These are phyloP conservation scores for Bradysia coprophila DNA, from an alignment of 1,140 invertebrate species.

Conservation along the genomic window DNA sequence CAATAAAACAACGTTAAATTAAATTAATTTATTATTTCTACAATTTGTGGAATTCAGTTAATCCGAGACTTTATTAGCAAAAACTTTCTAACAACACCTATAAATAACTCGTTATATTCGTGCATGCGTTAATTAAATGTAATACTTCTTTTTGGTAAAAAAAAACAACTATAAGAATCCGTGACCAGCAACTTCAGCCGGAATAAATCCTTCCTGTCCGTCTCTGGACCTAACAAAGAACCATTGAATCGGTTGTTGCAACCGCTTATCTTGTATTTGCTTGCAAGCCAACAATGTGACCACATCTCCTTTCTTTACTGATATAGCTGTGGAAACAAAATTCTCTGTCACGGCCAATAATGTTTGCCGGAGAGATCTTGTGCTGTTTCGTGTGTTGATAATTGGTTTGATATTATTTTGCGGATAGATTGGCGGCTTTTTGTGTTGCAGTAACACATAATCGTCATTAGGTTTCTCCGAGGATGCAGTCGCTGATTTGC, in stretches of 20 bases:
- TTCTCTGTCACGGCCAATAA: conserved; percentile 45
- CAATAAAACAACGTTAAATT: no score
- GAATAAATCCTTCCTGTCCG: conserved; percentile 54
- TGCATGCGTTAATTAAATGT: no score
- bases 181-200: conserved; percentile 51
- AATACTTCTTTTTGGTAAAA: no score
- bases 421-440: background rate
- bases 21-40: no score
- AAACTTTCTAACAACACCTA: no score
- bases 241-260: conserved; percentile 35
- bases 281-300: conserved; percentile 39
- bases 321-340: conserved; percentile 38
- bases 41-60: no score
- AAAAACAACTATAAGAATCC: conserved; percentile 37
- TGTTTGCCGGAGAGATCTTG: conserved; percentile 29
- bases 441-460: conserved; percentile 16
- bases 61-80: no score
- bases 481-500: background rate
- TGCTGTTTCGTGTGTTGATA: background rate
- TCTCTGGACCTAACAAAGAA: conserved; percentile 50
- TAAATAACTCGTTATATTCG: no score
- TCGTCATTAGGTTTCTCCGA: conserved; percentile 11
- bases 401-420: background rate
- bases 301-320: conserved; percentile 50
- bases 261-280: conserved; percentile 23